phyloP scores from a whole-genome alignment of 2,113 vertebrate species.

The Amia ocellicauda region DNA sequence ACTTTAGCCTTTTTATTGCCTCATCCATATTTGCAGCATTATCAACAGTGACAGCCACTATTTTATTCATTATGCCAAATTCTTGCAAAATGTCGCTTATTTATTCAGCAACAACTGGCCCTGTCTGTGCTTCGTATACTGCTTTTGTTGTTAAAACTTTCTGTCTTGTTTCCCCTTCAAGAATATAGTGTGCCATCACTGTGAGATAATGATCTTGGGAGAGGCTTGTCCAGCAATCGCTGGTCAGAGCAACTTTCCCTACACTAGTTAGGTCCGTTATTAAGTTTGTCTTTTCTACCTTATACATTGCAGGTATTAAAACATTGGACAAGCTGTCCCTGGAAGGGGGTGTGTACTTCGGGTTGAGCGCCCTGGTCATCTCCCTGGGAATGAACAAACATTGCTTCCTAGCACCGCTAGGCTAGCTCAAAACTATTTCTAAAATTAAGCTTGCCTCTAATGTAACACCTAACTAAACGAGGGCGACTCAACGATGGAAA shows the following conservation, averaged over 20 bases:
- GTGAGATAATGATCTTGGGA: constrained; percentile 12
- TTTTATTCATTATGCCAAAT: neutral
- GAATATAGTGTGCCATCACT: constrained; percentile 14
- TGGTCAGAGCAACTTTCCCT: constrained; percentile 3
- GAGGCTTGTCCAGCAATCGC: constrained; percentile 17
- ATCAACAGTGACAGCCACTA: constrained; percentile 12
- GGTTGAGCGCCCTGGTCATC: constrained; percentile 16
- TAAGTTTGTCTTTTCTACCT: constrained; percentile 4
- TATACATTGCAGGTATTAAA: neutral
- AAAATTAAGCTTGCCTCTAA: neutral
- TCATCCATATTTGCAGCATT: constrained; percentile 18
- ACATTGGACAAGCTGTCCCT: constrained; percentile 8
- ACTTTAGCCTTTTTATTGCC: constrained; percentile 1
- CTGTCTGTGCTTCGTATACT: constrained; percentile 20
- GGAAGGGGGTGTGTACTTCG: constrained; percentile 9
- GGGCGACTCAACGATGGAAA: constrained; percentile 6
- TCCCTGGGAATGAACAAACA: neutral
- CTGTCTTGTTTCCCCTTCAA: constrained; percentile 14
- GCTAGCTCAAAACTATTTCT: neutral
- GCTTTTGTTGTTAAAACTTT: constrained; percentile 23
- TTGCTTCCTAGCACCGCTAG: too few species aligned
- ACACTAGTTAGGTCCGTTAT: neutral
- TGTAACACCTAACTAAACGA: neutral
- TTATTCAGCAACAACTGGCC: constrained; percentile 3
- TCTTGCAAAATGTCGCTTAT: constrained; percentile 10